Base-by-base conservation (phyloP, 2,888 invertebrate genomes). In the Hirtodrosophila duncani region DNA sequence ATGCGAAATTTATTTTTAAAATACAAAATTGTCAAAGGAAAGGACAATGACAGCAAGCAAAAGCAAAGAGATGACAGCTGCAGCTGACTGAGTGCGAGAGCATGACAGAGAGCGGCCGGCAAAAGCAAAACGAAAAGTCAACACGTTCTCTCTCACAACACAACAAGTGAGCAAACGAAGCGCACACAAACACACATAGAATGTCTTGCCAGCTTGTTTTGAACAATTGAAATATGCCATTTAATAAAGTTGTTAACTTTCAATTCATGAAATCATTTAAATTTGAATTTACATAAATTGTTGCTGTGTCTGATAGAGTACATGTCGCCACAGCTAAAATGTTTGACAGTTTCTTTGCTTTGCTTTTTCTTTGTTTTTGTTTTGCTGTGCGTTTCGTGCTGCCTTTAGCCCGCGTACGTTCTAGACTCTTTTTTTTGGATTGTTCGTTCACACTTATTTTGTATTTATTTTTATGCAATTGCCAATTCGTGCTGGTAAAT, bases 131-230 rank as follows among this genome's bases (percentile, higher is more conserved):
- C 26, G 11, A 9, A 23, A 27, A 21, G 33, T 2, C 14, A 2
- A 9, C 14, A 16, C 14, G 9, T 27, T 17, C 21, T 21, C 46
- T 16, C 26, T 42, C 34, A 50, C 48, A 57, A 37, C 53, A 70
- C 78, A 72, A 71, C 78, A 71, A 71, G 78, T 74, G 74, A 71
- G 49, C 36, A 68, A 49, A 70, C n/a, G n/a, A n/a, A n/a, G n/a
- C n/a, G n/a, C n/a, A 51, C 46, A 39, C 31, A 49, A 56, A 41
- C 23, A 20, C 34, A 20, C 34, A 42, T 11, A 7, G 10, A 21
- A 44, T 41, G 30, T 10, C 9, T n/a, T n/a, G n/a, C n/a, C n/a
- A n/a, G n/a, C n/a, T n/a, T n/a, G n/a, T n/a, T n/a, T n/a, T n/a
- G n/a, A n/a, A n/a, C n/a, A n/a, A n/a, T n/a, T n/a, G n/a, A n/a